These are phyloP conservation scores for Pentamera pediparva DNA, from an alignment of 53 echinoderm and acorn worm genomes.

Conservation along the genomic window DNA sequence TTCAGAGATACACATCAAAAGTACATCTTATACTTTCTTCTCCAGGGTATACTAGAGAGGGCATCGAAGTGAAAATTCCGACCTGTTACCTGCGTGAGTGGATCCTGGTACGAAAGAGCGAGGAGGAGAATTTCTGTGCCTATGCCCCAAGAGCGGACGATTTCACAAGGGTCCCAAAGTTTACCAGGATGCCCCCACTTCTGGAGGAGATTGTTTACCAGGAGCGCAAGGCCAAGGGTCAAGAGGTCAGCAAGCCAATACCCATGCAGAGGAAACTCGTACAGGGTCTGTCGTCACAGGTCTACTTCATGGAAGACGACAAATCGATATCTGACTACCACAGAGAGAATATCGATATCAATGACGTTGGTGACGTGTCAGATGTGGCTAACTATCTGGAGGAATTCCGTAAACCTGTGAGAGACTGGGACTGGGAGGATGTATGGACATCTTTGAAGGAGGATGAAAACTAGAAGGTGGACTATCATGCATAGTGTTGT, in stretches of 20 bases:
- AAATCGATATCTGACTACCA: conserved; percentile 5
- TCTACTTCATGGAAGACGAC: conserved; percentile 14
- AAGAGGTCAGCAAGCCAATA: conserved; percentile 8
- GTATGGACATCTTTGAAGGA: neutral
- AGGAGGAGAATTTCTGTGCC: conserved; percentile 72
- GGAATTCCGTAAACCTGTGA: neutral
- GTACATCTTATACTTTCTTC: no score
- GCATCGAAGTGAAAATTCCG: conserved; percentile 49
- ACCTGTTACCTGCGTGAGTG: conserved; percentile 75
- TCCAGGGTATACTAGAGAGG: conserved; percentile 75
- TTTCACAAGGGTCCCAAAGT: conserved; percentile 65
- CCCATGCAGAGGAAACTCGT: neutral
- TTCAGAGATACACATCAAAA: no score
- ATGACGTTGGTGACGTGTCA: conserved; percentile 1
- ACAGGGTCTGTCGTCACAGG: neutral
- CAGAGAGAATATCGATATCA: conserved; percentile 6
- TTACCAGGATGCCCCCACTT: conserved; percentile 72
- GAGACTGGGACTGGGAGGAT: conserved; percentile 17
- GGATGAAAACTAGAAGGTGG: conserved; percentile 9
- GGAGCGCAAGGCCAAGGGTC: conserved; percentile 44
- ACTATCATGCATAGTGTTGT: no score
- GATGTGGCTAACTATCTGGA: neutral
- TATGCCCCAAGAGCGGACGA: conserved; percentile 67
- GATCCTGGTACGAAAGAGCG: conserved; percentile 77
- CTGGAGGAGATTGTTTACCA: conserved; percentile 66